phyloP scores from a whole-genome alignment of 2,888 invertebrate genomes.

The Sesia apiformis region DNA sequence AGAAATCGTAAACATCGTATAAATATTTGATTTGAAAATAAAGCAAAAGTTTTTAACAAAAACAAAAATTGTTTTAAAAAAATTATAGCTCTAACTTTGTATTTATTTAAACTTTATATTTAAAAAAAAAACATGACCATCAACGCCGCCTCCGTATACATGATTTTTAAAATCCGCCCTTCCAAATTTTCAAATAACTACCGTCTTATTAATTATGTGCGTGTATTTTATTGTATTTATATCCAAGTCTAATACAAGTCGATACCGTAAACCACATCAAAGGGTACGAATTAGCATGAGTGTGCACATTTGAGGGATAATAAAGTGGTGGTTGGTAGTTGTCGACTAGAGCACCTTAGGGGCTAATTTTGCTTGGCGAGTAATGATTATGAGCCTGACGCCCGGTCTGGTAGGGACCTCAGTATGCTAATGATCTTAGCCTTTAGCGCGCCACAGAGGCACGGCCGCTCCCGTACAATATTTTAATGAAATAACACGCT shows the following conservation, averaged over 20 bases:
- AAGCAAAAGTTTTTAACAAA: no score
- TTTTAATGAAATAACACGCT: slow-evolving; percentile 19
- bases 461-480: slow-evolving; percentile 22
- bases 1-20: no score
- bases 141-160: no score
- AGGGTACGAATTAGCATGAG: slow-evolving; percentile 65
- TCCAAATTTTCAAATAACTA: not conserved
- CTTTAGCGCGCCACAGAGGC: slow-evolving; percentile 40
- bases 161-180: no score
- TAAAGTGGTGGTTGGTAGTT: slow-evolving; percentile 58
- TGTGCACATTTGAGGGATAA: slow-evolving; percentile 62
- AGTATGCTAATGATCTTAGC: slow-evolving; percentile 70
- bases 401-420: slow-evolving; percentile 41
- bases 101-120: no score
- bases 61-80: no score
- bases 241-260: slow-evolving; percentile 16
- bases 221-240: slow-evolving; percentile 21
- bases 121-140: no score
- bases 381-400: slow-evolving; percentile 63
- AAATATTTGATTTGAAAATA: no score
- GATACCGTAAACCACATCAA: slow-evolving; percentile 55
- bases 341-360: slow-evolving; percentile 64
- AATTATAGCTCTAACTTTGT: no score
- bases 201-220: not conserved
- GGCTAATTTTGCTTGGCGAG: slow-evolving; percentile 63